Evolutionary conservation across 2,797 vertebrate species (phyloP), one percentile per base, ranked within the genome.

Genomic region (Luscinia megarhynchos): DNA sequence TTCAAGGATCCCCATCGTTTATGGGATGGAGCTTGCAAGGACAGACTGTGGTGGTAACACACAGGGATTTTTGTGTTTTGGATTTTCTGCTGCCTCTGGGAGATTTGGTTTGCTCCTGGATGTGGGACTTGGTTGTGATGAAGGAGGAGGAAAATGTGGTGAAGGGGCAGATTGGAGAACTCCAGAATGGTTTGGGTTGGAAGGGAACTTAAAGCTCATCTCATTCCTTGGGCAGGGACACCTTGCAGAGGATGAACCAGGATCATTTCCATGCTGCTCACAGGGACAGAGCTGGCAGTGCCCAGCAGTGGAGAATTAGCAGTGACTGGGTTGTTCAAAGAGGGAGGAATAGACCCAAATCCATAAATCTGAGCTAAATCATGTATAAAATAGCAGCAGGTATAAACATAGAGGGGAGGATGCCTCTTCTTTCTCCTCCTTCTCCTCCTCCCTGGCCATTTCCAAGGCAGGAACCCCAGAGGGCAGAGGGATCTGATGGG

Each of bases 211-310:
- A 2, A 17, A 58, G 3, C 45, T 58, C 45, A 6, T 11, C 12
- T 14, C 18, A 4, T 32, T 53, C 17, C 87, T 16, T 4, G 58
- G 29, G 2, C 57, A 83, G 87, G 58, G 64, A 8, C 29, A 29
- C 2, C 5, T 41, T 22, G 1, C 41, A 15, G 45, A 12, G 72
- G 50, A 1, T 2, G 11, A 55, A 38, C 1, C 20, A 29, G 55
- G 38, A 19, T 50, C 0, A 0, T 63, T 53, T 63, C 80, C 20
- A 0, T 0, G 2, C 14, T 34, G 73, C 16, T 13, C 23, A 3
- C 41, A 55, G 34, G 2, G 72, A 1, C 20, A 12, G 58, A 29
- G 62, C 87, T 64, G 78, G 51, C 58, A 68, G 54, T 17, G 38
- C 45, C 38, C 8, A 15, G 38, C 7, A 12, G 45, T 46, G 45